Base-by-base conservation (phyloP, 2,113 vertebrate species). In the Falco punctatus region DNA sequence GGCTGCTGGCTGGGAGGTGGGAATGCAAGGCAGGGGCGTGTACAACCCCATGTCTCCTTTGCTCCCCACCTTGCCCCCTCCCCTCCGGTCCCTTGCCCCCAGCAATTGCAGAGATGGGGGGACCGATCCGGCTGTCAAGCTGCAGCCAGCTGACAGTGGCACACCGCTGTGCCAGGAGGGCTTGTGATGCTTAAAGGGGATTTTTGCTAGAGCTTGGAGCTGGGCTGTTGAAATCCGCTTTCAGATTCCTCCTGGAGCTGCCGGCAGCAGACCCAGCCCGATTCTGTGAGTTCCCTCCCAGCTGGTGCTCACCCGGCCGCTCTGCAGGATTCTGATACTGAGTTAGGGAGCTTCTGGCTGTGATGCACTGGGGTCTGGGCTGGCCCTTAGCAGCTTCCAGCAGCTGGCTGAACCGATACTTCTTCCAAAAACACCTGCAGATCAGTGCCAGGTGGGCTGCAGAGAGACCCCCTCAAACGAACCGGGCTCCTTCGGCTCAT, bases 331-430 rank as follows among this genome's bases (percentile, higher is more conserved):
- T 52, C 28, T 10, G 2, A 22, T 33, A 24, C 44, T 2, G 5
- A 26, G 19, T 28, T n/a, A 24, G 15, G 65, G 44, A 77, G 24
- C 24, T 69, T 15, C n/a, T 81, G 78, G 46, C 30, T 85, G 54
- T 4, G 2, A 5, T 6, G 19, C 22, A 28, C 35, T 9, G 44
- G 38, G 44, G 28, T 54, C 72, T 17, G 46, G 33, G 91, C 40
- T 82, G 64, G 32, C 32, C 32, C n/a, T 40, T 28, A 17, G 32
- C 1, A 2, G 33, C 44, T 33, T 21, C 83, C 55, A 51, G 49
- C 30, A 78, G 65, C 51, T 1, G 0, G 4, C 8, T 2, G 3
- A 65, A 44, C 28, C 0, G 1, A 9, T 72, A 17, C 4, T 15
- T 18, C 40, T 67, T 42, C 61, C 27, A 27, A 42, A 85, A 84